Evolutionary conservation across 2,888 invertebrate genomes (phyloP), one percentile per base, ranked within the genome.

Genomic region (Drosophila stalkeri): DNA sequence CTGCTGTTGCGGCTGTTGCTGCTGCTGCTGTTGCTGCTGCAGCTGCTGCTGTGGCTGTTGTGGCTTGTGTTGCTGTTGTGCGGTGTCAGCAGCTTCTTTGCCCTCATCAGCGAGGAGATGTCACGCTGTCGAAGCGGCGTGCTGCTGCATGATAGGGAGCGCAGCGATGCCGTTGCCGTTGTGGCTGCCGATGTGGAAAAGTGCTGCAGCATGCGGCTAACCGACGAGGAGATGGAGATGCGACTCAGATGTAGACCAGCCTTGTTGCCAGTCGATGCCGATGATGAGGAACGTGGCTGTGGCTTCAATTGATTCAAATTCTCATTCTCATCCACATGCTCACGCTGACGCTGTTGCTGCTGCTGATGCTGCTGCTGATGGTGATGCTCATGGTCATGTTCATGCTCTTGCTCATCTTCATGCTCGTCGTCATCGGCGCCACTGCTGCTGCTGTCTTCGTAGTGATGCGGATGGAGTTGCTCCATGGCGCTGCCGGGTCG

Each of bases 201-300:
- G 82, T 94, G 96, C 90, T 96, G 95, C 86, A 97, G 95, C 35
- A 96, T 95, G 65, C 95, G 95, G 57, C 95, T 94, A 46, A 96
- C 96, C 31, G 96, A 95, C 0, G 94, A 94, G 3, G 95, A 94
- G 41, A 92, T 92, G 37, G 70, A 94, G 93, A 75, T 94, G 94
- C 92, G 90, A 71, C 91, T 92, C 8, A 91, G 60, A 51, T 92
- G 90, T 7, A 92, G 74, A 0, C 85, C 83, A 12, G 83, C 73
- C 54, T 55, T 66, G 44, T 43, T 54, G 31, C 76, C 20, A 6
- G 67, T 62, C 0, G 83, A 76, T 3, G 81, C 72, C 2, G 84
- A 64, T 0, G 91, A 80, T 0, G 82, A 75, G 3, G 89, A 80
- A 33, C 79, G 80, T 8, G 39, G 60, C 62, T 67, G 64, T 37